phyloP scores from a whole-genome alignment of 2,113 vertebrate species.

The Pyrgilauda ruficollis region DNA sequence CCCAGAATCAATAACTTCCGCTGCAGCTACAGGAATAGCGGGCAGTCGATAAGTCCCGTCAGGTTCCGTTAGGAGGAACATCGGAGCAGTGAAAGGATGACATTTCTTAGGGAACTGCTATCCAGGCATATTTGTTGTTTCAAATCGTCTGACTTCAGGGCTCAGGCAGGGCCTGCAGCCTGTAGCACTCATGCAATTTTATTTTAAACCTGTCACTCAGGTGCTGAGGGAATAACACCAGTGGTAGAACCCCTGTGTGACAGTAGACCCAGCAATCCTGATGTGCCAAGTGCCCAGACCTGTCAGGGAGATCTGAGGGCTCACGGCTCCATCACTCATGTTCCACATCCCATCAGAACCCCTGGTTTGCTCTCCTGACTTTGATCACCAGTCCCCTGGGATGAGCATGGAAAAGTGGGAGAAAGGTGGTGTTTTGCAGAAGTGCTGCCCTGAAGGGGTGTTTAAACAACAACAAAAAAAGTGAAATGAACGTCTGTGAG shows the following conservation, averaged over 20 bases:
- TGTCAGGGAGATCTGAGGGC: background rate
- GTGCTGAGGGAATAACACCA: constrained; percentile 8
- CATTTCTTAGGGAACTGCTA: constrained; percentile 30
- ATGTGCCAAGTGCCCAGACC: background rate
- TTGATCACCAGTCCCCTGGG: background rate
- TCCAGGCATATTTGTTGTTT: constrained; percentile 53
- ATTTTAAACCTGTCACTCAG: constrained; percentile 56
- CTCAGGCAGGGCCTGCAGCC: constrained; percentile 42
- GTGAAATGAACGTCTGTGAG: background rate
- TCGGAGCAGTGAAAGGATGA: background rate
- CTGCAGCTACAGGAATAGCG: constrained; percentile 25
- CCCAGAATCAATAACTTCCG: constrained; percentile 57
- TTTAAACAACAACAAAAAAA: background rate
- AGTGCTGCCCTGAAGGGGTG: constrained; percentile 23
- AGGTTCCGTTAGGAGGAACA: constrained; percentile 31
- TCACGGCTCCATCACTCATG: background rate
- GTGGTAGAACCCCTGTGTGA: background rate
- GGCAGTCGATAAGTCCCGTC: constrained; percentile 20
- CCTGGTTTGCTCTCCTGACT: background rate
- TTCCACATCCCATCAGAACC: background rate
- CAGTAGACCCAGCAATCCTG: background rate
- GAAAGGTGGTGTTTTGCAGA: background rate
- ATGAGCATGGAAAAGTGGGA: background rate
- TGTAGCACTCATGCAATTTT: constrained; percentile 36
- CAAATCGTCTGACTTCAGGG: constrained; percentile 59